Conservation (phyloP, 2,113 vertebrate species). For the Colistium nudipinnis region DNA sequence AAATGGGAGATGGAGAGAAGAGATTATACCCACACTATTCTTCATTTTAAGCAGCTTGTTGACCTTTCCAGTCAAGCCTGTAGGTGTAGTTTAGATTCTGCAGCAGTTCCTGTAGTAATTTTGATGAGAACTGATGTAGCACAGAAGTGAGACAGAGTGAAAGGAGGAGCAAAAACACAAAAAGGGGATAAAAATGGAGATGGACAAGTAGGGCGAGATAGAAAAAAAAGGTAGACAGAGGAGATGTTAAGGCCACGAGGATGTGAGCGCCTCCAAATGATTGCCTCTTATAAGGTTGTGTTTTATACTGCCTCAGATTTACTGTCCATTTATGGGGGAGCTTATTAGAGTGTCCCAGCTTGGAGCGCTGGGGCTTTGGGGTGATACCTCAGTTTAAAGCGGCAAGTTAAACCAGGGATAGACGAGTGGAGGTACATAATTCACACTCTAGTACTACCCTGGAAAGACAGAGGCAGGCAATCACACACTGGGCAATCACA, state of each 20-base stretch:
- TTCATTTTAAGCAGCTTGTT: constrained; percentile 84
- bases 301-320: constrained; percentile 66
- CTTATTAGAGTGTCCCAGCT: constrained; percentile 52
- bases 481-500: constrained; percentile 58
- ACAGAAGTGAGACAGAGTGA: constrained; percentile 23
- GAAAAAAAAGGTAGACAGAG: constrained; percentile 15
- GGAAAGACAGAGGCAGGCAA: constrained; percentile 61
- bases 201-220: constrained; percentile 19
- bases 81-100: constrained; percentile 77
- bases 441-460: constrained; percentile 47
- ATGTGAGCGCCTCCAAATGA: constrained; percentile 61
- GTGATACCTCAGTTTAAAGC: constrained; percentile 58
- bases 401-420: constrained; percentile 32
- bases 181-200: constrained; percentile 25
- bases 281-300: constrained; percentile 60
- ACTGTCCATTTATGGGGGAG: constrained; percentile 46
- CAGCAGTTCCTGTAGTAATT: constrained; percentile 71
- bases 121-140: constrained; percentile 67
- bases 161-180: constrained; percentile 34
- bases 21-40: constrained; percentile 76
- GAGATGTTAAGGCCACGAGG: constrained; percentile 25
- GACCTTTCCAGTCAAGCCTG: constrained; percentile 81
- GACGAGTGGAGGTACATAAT: constrained; percentile 51
- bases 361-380: constrained; percentile 27
- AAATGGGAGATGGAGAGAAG: constrained; percentile 67